Conservation (phyloP, 2,113 vertebrate genomes). For the Amblyopsis rosae region DNA sequence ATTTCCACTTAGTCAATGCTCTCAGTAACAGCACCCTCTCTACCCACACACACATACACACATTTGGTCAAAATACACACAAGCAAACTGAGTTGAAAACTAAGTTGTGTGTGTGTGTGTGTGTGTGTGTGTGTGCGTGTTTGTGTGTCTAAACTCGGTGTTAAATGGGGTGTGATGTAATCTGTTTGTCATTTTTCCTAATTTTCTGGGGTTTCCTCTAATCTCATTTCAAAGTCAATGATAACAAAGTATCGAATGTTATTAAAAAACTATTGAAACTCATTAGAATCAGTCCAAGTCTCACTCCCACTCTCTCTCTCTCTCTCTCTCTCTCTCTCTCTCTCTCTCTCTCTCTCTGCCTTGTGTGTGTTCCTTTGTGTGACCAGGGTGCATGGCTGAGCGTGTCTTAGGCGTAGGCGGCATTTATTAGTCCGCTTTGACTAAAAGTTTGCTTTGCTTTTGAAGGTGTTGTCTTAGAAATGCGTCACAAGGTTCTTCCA, state of each 20-base stretch:
- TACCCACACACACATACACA: conserved; percentile 18
- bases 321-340: conserved; percentile 5
- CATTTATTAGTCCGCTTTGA: conserved; percentile 45
- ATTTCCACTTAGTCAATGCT: conserved; percentile 60
- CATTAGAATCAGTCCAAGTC: conserved; percentile 36
- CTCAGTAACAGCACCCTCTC: conserved; percentile 38
- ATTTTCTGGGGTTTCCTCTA: conserved; percentile 61
- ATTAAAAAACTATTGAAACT: conserved; percentile 45
- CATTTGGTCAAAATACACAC: conserved; percentile 26
- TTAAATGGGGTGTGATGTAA: conserved; percentile 70
- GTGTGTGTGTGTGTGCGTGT: conserved; percentile 20
- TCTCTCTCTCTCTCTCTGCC: conserved; percentile 7
- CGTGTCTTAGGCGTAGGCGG: conserved; percentile 29
- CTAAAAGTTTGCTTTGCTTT: conserved; percentile 28
- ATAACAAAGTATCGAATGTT: conserved; percentile 47
- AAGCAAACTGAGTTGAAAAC: neutral
- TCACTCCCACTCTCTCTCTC: conserved; percentile 13
- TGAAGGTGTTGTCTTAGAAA: neutral
- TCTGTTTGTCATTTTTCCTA: conserved; percentile 71
- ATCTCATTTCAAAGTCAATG: conserved; percentile 72
- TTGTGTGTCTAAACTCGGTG: conserved; percentile 42
- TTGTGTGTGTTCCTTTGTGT: conserved; percentile 19
- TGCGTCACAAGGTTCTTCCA: no score
- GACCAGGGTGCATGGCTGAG: conserved; percentile 24
- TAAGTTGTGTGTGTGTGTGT: conserved; percentile 16